Conservation (phyloP, 2,888 invertebrate species). For the Orgyia antiqua region DNA sequence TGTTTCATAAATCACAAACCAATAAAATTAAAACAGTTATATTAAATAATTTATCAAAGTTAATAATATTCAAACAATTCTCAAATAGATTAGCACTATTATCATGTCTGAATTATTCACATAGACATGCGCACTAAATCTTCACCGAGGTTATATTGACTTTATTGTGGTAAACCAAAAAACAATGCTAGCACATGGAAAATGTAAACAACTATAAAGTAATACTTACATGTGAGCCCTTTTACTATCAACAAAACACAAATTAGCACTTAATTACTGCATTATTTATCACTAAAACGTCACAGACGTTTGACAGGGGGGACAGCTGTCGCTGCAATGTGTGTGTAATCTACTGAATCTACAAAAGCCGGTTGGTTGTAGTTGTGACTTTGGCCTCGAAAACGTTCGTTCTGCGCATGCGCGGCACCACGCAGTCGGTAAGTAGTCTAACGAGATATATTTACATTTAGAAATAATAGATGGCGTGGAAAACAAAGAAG, state of each 20-base stretch:
- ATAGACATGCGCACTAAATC: too few species aligned
- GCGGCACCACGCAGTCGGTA: slow-evolving; percentile 40
- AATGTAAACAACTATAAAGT: slow-evolving; percentile 10
- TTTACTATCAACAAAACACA: slow-evolving; percentile 30
- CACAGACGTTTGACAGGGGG: slow-evolving; percentile 50
- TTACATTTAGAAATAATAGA: slow-evolving; percentile 31
- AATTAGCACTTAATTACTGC: slow-evolving; percentile 36
- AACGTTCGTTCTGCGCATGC: slow-evolving; percentile 58
- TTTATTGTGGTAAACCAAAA: not conserved
- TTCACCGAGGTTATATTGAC: not conserved
- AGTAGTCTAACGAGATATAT: slow-evolving; percentile 22
- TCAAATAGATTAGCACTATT: too few species aligned
- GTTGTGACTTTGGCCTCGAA: slow-evolving; percentile 64
- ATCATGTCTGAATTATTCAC: too few species aligned
- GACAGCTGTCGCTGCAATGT: slow-evolving; percentile 40
- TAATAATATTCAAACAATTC: not conserved
- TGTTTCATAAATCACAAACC: slow-evolving; percentile 1
- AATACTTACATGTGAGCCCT: slow-evolving; percentile 45
- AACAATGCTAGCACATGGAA: not conserved
- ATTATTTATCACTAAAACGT: slow-evolving; percentile 50
- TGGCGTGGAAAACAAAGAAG: slow-evolving; percentile 37
- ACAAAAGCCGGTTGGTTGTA: slow-evolving; percentile 34
- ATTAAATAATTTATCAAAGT: too few species aligned
- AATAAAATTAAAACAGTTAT: too few species aligned
- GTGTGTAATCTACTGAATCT: slow-evolving; percentile 54